Conservation (phyloP, 2,797 vertebrate genomes). For the Atherinosoma microstoma region DNA sequence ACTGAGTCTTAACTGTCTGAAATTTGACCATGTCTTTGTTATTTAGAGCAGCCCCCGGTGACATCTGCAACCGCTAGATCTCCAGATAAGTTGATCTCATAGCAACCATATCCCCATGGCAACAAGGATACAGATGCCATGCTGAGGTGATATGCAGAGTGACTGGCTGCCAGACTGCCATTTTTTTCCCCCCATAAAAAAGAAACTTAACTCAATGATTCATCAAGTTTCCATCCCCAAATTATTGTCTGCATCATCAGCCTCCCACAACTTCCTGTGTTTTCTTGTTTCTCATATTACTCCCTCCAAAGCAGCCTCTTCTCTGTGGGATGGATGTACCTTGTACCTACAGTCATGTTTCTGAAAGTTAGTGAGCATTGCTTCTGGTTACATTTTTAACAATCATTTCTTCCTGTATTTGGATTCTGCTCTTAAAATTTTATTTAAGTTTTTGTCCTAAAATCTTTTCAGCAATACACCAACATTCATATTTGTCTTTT, state of each 20-base stretch:
- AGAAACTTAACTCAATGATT: slow-evolving; percentile 65
- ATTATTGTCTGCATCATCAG: slow-evolving; percentile 51
- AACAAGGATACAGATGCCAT: slow-evolving; percentile 81
- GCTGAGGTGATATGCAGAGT: slow-evolving; percentile 76
- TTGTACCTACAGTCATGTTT: not conserved
- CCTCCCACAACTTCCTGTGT: slow-evolving; percentile 46
- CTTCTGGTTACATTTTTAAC: not conserved
- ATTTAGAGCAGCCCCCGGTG: slow-evolving; percentile 66
- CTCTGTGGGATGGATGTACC: slow-evolving; percentile 9
- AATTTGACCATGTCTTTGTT: slow-evolving; percentile 67
- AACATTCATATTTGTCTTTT: too few relatives aligned
- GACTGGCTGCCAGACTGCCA: slow-evolving; percentile 70
- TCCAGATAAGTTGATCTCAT: slow-evolving; percentile 84
- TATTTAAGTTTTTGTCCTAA: too few relatives aligned
- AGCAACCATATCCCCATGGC: slow-evolving; percentile 81
- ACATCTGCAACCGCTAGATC: slow-evolving; percentile 78
- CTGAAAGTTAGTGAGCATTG: slow-evolving; percentile 4
- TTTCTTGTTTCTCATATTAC: slow-evolving; percentile 39
- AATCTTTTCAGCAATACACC: not conserved
- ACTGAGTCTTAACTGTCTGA: slow-evolving; percentile 46
- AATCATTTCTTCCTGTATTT: not conserved
- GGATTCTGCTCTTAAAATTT: not conserved
- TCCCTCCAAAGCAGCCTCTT: slow-evolving; percentile 34
- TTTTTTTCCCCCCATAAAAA: slow-evolving; percentile 47
- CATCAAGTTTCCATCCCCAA: slow-evolving; percentile 69